A percentile compares a stretch with the other conserved stretches of the same genome.
phyloP scores from a whole-genome alignment of 2,888 invertebrate genomes.

The Halocaridina rubra region DNA sequence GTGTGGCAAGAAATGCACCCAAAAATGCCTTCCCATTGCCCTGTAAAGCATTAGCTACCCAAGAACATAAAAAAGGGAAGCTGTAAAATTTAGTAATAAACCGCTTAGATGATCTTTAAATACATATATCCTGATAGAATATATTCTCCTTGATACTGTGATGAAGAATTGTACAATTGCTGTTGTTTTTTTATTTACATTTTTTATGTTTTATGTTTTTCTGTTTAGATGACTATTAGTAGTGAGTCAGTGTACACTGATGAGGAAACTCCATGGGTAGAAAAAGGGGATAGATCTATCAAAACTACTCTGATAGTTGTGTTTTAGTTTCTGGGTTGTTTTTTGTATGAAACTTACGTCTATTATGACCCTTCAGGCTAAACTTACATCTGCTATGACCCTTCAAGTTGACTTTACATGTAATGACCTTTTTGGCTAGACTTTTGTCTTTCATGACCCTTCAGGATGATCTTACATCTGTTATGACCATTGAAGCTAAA shows the following conservation, averaged over 20 bases:
- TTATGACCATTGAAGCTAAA: too few relatives aligned
- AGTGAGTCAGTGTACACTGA: constrained; percentile 26
- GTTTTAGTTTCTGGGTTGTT: too few relatives aligned
- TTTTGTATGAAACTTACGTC: background rate
- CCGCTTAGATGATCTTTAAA: background rate
- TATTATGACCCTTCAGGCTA: too few relatives aligned
- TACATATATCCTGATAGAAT: background rate
- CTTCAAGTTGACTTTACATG: constrained; percentile 16
- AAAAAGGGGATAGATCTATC: constrained; percentile 12
- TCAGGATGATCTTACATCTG: too few relatives aligned
- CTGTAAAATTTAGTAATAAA: background rate
- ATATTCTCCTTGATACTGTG: constrained; percentile 45
- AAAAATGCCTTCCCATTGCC: too few relatives aligned
- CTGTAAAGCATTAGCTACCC: too few relatives aligned
- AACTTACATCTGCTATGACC: constrained; percentile 24
- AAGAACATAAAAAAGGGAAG: too few relatives aligned
- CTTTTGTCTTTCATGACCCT: too few relatives aligned
- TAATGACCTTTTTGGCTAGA: too few relatives aligned
- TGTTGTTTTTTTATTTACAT: constrained; percentile 46
- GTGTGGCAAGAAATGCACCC: too few relatives aligned
- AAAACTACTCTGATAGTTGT: too few relatives aligned
- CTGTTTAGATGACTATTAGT: constrained; percentile 42
- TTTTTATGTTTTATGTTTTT: constrained; percentile 41
- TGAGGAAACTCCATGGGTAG: constrained; percentile 7
- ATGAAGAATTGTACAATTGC: constrained; percentile 26